These are phyloP conservation scores for Brachypalpus laphriformis DNA, from an alignment of 2,888 invertebrate species.

Conservation along the genomic window DNA sequence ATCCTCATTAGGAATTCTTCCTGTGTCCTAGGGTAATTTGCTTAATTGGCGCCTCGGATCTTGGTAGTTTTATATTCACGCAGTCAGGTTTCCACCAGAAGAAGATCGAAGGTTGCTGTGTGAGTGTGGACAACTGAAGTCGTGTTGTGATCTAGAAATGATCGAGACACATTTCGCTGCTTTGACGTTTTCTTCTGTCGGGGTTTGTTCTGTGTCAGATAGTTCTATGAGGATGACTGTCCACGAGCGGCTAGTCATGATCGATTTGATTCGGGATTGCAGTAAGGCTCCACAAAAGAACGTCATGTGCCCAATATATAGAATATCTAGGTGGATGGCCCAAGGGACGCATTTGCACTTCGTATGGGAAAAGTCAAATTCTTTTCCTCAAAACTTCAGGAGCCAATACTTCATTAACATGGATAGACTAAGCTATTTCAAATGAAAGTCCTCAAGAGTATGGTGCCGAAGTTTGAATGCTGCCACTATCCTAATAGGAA, in stretches of 20 bases:
- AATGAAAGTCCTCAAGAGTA: no score
- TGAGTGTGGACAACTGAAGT: constrained; percentile 38
- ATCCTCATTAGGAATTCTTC: constrained; percentile 67
- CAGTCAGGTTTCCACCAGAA: constrained; percentile 5
- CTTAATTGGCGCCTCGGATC: constrained; percentile 70
- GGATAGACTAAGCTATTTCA: no score
- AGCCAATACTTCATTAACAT: no score
- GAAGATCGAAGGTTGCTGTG: constrained; percentile 1
- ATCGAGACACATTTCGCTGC: constrained; percentile 32
- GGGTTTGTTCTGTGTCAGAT: background rate
- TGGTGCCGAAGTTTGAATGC: no score
- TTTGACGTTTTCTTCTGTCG: background rate
- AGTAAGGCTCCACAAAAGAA: background rate
- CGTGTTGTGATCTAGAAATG: constrained; percentile 61
- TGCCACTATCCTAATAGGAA: no score
- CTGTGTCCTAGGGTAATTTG: constrained; percentile 67
- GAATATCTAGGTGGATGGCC: no score
- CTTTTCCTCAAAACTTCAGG: no score
- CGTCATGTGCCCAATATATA: no score
- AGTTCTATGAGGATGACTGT: background rate
- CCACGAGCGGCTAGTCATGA: constrained; percentile 30
- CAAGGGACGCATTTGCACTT: no score
- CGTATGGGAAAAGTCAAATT: no score
- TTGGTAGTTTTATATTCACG: constrained; percentile 49
- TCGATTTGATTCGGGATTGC: no score